A percentile compares a stretch with the other conserved stretches of the same genome.
Evolutionary conservation across 1,140 invertebrate species (phyloP).

Genomic region (Rhyzopertha dominica): DNA sequence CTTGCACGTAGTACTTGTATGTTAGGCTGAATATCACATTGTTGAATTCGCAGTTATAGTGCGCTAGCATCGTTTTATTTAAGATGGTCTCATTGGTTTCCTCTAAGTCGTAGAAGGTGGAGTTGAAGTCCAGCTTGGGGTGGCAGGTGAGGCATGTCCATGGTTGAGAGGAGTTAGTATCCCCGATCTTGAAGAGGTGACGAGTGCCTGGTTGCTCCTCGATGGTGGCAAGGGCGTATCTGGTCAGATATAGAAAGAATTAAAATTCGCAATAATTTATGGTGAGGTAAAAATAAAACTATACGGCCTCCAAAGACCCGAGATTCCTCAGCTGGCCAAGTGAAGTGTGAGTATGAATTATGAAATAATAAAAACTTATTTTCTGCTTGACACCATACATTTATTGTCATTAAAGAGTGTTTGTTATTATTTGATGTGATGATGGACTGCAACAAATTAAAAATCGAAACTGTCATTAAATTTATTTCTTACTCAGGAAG

Average conservation of each 20-base stretch:
- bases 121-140: constrained; percentile 43
- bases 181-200: constrained; percentile 65
- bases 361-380: too few species aligned
- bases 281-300: too few species aligned
- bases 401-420: too few species aligned
- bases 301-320: too few species aligned
- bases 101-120: constrained; percentile 25
- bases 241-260: constrained; percentile 46
- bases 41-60: constrained; percentile 59
- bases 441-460: too few species aligned
- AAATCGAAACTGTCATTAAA: too few species aligned
- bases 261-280: too few species aligned
- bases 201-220: constrained; percentile 62
- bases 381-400: too few species aligned
- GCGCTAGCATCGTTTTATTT: constrained; percentile 41
- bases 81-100: constrained; percentile 35
- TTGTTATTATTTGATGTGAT: too few species aligned
- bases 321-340: too few species aligned
- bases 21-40: constrained; percentile 59
- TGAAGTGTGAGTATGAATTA: too few species aligned
- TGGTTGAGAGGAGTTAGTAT: constrained; percentile 39
- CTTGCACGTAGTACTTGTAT: constrained; percentile 55
- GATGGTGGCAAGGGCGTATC: constrained; percentile 65
- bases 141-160: constrained; percentile 55
- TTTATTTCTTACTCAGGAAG: too few species aligned